phyloP scores from a whole-genome alignment of 2,888 invertebrate species.

The Hirtodrosophila alboralis region DNA sequence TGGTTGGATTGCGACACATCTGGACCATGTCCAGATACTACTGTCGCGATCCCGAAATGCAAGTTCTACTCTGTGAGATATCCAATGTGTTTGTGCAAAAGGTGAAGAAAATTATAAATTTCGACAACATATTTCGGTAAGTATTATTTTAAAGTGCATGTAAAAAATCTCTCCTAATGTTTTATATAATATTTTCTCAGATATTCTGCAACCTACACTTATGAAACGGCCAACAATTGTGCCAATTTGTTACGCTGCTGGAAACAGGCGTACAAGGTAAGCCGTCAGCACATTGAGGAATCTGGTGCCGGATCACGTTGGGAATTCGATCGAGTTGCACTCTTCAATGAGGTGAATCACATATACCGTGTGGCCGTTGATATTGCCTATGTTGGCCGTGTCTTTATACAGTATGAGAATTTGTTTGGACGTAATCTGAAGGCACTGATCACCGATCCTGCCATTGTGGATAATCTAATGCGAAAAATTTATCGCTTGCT shows the following conservation, averaged over 20 bases:
- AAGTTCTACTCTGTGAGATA: slow-evolving; percentile 91
- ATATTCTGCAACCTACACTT: slow-evolving; percentile 77
- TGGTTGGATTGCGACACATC: slow-evolving; percentile 94
- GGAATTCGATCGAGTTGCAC: slow-evolving; percentile 93
- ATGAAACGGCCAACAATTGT: slow-evolving; percentile 82
- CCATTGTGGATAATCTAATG: slow-evolving; percentile 93
- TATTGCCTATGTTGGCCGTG: slow-evolving; percentile 91
- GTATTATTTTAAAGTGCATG: slow-evolving; percentile 48
- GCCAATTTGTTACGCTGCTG: slow-evolving; percentile 82
- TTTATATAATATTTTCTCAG: slow-evolving; percentile 45
- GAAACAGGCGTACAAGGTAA: slow-evolving; percentile 89
- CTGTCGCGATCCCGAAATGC: slow-evolving; percentile 93
- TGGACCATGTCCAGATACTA: slow-evolving; percentile 96
- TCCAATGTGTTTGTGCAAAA: slow-evolving; percentile 92
- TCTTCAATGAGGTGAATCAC: slow-evolving; percentile 94
- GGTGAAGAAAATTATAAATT: slow-evolving; percentile 88
- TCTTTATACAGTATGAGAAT: slow-evolving; percentile 93
- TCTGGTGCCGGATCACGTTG: slow-evolving; percentile 94
- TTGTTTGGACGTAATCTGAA: slow-evolving; percentile 94
- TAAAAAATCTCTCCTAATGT: background rate
- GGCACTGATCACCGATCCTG: slow-evolving; percentile 93
- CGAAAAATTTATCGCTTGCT: slow-evolving; percentile 91
- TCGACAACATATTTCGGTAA: slow-evolving; percentile 91
- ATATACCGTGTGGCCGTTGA: slow-evolving; percentile 92
- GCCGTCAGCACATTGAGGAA: slow-evolving; percentile 92